phyloP scores from a whole-genome alignment of 2,888 invertebrate genomes.

The Aquatica leii region DNA sequence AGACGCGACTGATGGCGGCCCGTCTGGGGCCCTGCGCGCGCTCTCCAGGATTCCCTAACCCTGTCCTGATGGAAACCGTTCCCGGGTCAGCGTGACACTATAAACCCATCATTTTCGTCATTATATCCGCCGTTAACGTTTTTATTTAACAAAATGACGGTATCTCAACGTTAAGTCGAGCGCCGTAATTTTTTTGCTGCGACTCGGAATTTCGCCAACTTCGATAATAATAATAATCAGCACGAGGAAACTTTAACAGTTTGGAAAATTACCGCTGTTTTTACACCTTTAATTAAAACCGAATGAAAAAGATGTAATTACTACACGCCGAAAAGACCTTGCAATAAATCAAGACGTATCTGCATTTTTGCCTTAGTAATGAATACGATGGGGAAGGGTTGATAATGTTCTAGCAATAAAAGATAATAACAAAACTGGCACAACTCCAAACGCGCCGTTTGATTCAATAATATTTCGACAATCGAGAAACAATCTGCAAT shows the following conservation, averaged over 20 bases:
- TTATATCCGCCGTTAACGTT: slow-evolving; percentile 4
- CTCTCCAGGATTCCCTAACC: slow-evolving; percentile 35
- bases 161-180: background rate
- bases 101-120: slow-evolving; percentile 8
- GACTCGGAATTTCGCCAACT: too few species aligned
- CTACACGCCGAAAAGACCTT: background rate
- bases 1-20: slow-evolving; percentile 29
- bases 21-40: slow-evolving; percentile 32
- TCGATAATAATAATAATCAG: too few species aligned
- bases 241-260: background rate
- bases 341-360: slow-evolving; percentile 10
- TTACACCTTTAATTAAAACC: background rate
- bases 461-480: slow-evolving; percentile 25
- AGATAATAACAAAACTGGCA: slow-evolving; percentile 27
- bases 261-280: slow-evolving; percentile 7
- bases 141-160: too few species aligned
- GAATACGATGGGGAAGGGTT: slow-evolving; percentile 21
- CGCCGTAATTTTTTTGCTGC: too few species aligned
- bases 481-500: slow-evolving; percentile 29
- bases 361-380: slow-evolving; percentile 14
- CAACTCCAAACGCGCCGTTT: slow-evolving; percentile 23
- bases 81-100: slow-evolving; percentile 30
- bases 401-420: slow-evolving; percentile 22
- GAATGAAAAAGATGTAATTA: slow-evolving; percentile 8
- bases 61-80: slow-evolving; percentile 28